A percentile compares a stretch with the other conserved stretches of the same genome.
These are phyloP conservation scores for Mormyrus proboscirostris DNA, from an alignment of 2,797 vertebrate species.

Conservation along the genomic window DNA sequence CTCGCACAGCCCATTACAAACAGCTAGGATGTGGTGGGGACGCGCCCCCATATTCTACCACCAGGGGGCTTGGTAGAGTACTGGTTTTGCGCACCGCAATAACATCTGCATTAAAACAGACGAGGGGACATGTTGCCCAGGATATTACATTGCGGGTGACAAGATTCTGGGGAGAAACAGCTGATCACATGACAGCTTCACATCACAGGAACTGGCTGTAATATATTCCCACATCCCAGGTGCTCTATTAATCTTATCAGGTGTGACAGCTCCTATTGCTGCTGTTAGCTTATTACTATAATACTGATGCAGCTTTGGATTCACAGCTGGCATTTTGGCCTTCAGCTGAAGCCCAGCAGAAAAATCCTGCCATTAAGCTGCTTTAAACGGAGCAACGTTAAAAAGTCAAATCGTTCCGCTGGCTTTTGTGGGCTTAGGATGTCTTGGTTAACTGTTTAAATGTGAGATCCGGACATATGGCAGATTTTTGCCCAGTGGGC, in stretches of 20 bases:
- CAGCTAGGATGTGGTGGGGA: neutral
- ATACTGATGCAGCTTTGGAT: neutral
- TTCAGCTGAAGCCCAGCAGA: neutral
- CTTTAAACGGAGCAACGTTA: neutral
- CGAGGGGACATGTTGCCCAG: neutral
- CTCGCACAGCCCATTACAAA: constrained; percentile 22
- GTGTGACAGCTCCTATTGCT: neutral
- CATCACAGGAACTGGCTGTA: neutral
- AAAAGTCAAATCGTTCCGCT: neutral
- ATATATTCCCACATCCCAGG: neutral
- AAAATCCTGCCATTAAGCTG: neutral
- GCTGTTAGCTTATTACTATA: neutral
- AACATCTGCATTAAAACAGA: neutral
- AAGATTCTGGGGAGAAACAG: neutral
- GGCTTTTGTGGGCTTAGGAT: neutral
- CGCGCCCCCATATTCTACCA: neutral
- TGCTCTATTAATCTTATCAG: neutral
- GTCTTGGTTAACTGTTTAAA: neutral
- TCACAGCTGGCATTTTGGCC: neutral
- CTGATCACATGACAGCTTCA: neutral
- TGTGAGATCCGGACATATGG: neutral
- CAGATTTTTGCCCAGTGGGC: neutral
- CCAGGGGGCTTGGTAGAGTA: constrained; percentile 24
- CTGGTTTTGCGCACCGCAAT: constrained; percentile 19
- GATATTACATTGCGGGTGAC: neutral